Base-by-base conservation (phyloP, 2,113 vertebrate species). In the Gymnocephalus cernua region DNA sequence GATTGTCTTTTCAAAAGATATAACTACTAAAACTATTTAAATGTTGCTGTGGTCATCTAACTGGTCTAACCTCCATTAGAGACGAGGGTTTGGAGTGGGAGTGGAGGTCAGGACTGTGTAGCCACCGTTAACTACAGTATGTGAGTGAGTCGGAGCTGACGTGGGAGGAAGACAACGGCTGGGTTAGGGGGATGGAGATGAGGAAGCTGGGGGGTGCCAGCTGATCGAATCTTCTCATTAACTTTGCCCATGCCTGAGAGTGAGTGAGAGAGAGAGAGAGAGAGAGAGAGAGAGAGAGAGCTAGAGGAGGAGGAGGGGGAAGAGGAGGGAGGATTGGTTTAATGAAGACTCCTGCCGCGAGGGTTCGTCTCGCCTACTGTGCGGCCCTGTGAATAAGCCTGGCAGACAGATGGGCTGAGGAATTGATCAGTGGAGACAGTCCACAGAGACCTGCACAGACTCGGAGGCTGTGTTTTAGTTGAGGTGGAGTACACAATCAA, bases 221-320 rank as follows among this genome's bases (percentile, higher is more conserved):
- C 78, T 88, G 88, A 93, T 94, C 78, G 70, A 94, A 92, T 91
- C 92, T 92, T 90, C 88, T 93, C 91, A 93, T 94, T 92, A 93
- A 94, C 90, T 89, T 91, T 85, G 86, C 77, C 71, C 32, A 66
- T 74, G 89, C 83, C 83, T 68, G 86, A n/a, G n/a, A n/a, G n/a
- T n/a, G n/a, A n/a, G n/a, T n/a, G n/a, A n/a, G n/a, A n/a, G n/a
- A n/a, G n/a, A n/a, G n/a, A n/a, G n/a, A n/a, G n/a, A n/a, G n/a
- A n/a, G n/a, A n/a, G n/a, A n/a, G n/a, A n/a, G n/a, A n/a, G n/a
- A n/a, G n/a, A n/a, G 63, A 58, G 87, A 92, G 88, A 88, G 88
- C 87, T 56, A 76, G 82, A 85, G 75, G 85, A 76, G 2, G 65
- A 48, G 72, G 57, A 68, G 70, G 74, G 51, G 51, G 79, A 14